phyloP scores from a whole-genome alignment of 1,140 invertebrate species.

The Octopus bimaculoides region DNA sequence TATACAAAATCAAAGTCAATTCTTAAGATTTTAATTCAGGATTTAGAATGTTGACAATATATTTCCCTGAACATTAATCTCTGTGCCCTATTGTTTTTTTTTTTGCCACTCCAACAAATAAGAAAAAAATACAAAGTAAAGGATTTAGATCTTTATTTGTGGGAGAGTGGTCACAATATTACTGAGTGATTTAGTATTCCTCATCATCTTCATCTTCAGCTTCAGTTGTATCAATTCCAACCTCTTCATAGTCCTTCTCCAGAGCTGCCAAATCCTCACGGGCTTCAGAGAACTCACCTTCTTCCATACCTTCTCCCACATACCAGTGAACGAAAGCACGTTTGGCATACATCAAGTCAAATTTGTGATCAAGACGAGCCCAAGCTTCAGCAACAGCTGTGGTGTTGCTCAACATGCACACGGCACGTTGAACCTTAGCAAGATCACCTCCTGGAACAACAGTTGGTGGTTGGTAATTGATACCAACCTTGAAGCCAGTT shows the following conservation, averaged over 20 bases:
- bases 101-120: too few species aligned
- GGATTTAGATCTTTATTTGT: too few species aligned
- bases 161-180: too few species aligned
- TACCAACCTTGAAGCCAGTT: conserved; percentile 21
- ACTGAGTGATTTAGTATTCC: neutral
- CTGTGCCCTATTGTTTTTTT: too few species aligned
- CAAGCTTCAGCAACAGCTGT: conserved; percentile 66
- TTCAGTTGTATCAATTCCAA: conserved; percentile 15
- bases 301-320: conserved; percentile 59
- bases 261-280: conserved; percentile 69
- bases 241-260: conserved; percentile 49
- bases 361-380: conserved; percentile 69
- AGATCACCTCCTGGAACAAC: conserved; percentile 63
- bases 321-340: conserved; percentile 55
- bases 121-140: too few species aligned
- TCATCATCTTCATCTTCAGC: conserved; percentile 20
- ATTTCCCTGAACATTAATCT: too few species aligned
- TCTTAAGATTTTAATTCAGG: too few species aligned
- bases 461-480: conserved; percentile 59
- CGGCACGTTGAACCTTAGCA: conserved; percentile 60
- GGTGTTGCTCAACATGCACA: conserved; percentile 70
- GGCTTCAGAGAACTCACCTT: conserved; percentile 66
- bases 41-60: too few species aligned
- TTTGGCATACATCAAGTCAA: conserved; percentile 80
- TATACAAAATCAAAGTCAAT: too few species aligned